Conservation (phyloP, 1,140 invertebrate species). For the Agrypnia vestita region DNA sequence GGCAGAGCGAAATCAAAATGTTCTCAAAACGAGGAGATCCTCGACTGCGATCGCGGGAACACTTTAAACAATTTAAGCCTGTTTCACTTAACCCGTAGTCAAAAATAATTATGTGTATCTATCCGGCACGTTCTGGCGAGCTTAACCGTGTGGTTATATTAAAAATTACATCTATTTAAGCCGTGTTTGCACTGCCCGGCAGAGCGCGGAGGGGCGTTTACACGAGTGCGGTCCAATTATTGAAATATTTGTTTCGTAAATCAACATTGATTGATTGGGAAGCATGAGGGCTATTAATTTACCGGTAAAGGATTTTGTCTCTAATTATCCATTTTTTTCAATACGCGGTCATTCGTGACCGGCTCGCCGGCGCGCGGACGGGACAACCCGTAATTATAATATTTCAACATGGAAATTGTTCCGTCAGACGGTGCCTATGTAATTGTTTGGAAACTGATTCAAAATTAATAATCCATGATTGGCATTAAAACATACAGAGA, state of each 20-base stretch:
- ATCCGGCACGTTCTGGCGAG: neutral
- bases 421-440: constrained; percentile 32
- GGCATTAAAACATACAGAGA: constrained; percentile 22
- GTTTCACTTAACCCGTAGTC: constrained; percentile 17
- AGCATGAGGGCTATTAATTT: constrained; percentile 28
- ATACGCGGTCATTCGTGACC: constrained; percentile 43
- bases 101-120: constrained; percentile 17
- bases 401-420: constrained; percentile 48
- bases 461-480: constrained; percentile 39
- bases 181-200: constrained; percentile 22
- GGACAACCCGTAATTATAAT: constrained; percentile 45
- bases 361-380: constrained; percentile 18
- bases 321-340: constrained; percentile 43
- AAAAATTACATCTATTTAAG: constrained; percentile 21
- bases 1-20: no score
- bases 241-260: constrained; percentile 42
- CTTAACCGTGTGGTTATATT: neutral
- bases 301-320: constrained; percentile 44
- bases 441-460: constrained; percentile 42
- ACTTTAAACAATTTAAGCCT: constrained; percentile 3
- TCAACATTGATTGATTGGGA: constrained; percentile 42
- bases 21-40: neutral
- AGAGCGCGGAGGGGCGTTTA: neutral
- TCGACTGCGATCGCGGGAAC: neutral
- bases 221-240: constrained; percentile 37